Base-by-base conservation (phyloP, 2,797 vertebrate genomes). In the Hippopotamyrus pictus region DNA sequence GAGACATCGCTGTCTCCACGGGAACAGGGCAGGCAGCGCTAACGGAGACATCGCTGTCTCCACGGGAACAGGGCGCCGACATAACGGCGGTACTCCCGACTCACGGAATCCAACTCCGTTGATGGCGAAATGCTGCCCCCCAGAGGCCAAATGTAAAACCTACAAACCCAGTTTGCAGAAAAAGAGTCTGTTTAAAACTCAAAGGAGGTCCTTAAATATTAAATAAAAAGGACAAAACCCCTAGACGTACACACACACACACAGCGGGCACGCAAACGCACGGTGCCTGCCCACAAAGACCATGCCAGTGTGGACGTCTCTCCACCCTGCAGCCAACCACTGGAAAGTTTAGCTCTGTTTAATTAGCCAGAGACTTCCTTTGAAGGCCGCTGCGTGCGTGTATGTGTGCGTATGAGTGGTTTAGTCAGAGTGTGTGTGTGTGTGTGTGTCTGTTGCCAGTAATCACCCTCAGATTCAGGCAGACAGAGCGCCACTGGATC, bases 311-410 rank as follows among this genome's bases (percentile, higher is more conserved):
- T 22, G 51, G 59, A 87, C 33, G 19, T 59, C 51, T 88, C 89
- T 48, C 65, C 65, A 76, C 82, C 25, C 86, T 46, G n/a, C 22
- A 88, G 12, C 54, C 22, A 29, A 37, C 33, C 48, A 53, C 33
- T 84, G 37, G 54, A 85, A 88, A 85, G 54, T 84, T 83, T n/a
- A 44, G 19, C 57, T 59, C 89, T 29, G 17, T 88, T 59, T 48
- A 57, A 89, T 46, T 22, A 85, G 89, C 91, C 91, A 92, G 92
- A 93, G 91, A 85, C 89, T 51, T 94, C 93, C 91, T 91, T 94
- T 95, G 62, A 87, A 90, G 93, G 90, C 7, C 0, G 44, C 82
- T 48, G 5, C 25, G 57, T 89, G 65, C 69, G 54, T 48, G 44
- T 12, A 1, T 54, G 5, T 79, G 50, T 59, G 89, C 41, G 83